Evolutionary conservation across 2,113 vertebrate species (phyloP).

Genomic region (Ceyx margarethae): DNA sequence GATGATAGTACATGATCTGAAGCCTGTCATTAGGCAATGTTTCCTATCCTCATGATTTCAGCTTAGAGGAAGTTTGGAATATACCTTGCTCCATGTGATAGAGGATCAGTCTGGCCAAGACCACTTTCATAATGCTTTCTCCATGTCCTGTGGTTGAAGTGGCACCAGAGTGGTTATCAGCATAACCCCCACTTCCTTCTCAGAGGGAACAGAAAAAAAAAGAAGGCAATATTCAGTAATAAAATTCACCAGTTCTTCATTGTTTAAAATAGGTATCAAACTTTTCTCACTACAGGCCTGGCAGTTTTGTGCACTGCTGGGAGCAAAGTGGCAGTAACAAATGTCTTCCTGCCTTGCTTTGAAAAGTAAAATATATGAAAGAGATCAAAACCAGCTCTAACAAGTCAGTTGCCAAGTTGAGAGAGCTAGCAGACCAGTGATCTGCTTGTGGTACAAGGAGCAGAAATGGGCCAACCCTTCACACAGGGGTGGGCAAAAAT

Average conservation of each 20-base stretch:
- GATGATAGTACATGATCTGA: background rate
- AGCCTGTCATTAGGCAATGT: background rate
- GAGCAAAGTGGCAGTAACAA: background rate
- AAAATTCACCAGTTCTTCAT: background rate
- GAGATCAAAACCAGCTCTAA: background rate
- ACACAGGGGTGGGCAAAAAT: background rate
- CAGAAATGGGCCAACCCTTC: background rate
- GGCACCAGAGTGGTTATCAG: slow-evolving; percentile 88
- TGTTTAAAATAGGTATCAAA: background rate
- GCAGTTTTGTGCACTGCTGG: background rate
- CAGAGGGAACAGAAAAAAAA: background rate
- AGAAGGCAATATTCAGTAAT: background rate
- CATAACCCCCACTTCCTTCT: slow-evolving; percentile 90
- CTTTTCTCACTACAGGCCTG: background rate
- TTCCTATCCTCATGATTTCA: background rate
- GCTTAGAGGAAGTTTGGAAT: background rate
- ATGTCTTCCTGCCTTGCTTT: background rate
- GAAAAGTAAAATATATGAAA: background rate
- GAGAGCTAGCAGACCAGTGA: background rate
- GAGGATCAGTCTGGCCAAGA: slow-evolving; percentile 85
- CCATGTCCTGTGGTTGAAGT: slow-evolving; percentile 91
- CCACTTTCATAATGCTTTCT: slow-evolving; percentile 94
- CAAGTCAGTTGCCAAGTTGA: background rate
- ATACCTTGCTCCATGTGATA: slow-evolving; percentile 93
- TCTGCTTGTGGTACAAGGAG: background rate